phyloP scores from a whole-genome alignment of 2,888 invertebrate species.

The Platerodrilus igneus region DNA sequence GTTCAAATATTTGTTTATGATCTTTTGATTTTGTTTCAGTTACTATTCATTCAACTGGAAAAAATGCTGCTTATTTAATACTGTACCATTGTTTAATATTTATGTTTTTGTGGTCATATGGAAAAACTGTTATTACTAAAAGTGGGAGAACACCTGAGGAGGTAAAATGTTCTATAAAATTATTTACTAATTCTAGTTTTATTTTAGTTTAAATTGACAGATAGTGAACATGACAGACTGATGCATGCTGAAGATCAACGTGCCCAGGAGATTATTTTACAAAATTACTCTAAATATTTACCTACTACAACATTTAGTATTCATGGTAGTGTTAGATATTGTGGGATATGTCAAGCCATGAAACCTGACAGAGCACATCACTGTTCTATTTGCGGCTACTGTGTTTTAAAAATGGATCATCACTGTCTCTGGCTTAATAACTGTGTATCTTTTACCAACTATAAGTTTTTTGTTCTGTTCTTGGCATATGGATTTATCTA shows the following conservation, averaged over 20 bases:
- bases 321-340: slow-evolving; percentile 75
- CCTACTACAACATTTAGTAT: slow-evolving; percentile 79
- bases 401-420: slow-evolving; percentile 95
- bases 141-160: slow-evolving; percentile 58
- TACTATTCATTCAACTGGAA: slow-evolving; percentile 1
- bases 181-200: no score
- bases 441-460: slow-evolving; percentile 92
- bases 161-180: no score
- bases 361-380: slow-evolving; percentile 96
- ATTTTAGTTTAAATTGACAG: slow-evolving; percentile 77
- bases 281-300: slow-evolving; percentile 74
- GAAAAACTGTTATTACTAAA: slow-evolving; percentile 34
- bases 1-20: no score
- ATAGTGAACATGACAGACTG: slow-evolving; percentile 66
- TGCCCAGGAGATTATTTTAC: slow-evolving; percentile 71
- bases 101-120: slow-evolving; percentile 82
- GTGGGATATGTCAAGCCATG: slow-evolving; percentile 84
- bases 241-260: slow-evolving; percentile 72
- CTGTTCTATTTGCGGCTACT: slow-evolving; percentile 86
- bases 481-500: slow-evolving; percentile 84
- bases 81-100: slow-evolving; percentile 11
- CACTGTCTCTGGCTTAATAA: slow-evolving; percentile 97
- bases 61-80: slow-evolving; percentile 4
- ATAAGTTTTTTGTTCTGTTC: slow-evolving; percentile 95
- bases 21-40: slow-evolving; percentile 78